Percentiles rank a stretch among this genome's conserved stretches.
These are phyloP conservation scores for Homalodisca vitripennis DNA, from an alignment of 1,140 invertebrate species.

Conservation along the genomic window DNA sequence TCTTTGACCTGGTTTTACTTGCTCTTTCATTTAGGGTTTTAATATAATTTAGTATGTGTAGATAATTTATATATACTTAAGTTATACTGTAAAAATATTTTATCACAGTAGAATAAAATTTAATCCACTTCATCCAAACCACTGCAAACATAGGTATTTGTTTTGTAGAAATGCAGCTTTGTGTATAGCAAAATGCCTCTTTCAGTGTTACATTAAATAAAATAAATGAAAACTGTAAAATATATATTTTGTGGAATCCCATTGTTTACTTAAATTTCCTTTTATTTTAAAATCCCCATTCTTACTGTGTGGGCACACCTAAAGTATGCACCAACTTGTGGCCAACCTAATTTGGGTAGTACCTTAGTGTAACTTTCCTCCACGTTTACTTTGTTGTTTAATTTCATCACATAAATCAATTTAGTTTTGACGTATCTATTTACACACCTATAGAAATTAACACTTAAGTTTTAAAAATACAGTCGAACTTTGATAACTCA, in stretches of 20 bases:
- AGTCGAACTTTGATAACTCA: too few relatives aligned
- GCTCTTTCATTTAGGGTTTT: neutral
- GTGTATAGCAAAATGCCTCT: constrained; percentile 12
- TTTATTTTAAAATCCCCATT: too few relatives aligned
- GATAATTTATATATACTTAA: constrained; percentile 7
- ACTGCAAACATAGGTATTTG: constrained; percentile 20
- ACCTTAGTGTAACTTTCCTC: too few relatives aligned
- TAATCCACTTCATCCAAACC: neutral
- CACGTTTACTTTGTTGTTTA: too few relatives aligned
- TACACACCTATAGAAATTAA: too few relatives aligned
- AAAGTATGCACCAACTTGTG: too few relatives aligned
- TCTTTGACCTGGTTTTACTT: neutral
- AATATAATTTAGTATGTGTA: constrained; percentile 7
- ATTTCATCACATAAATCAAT: too few relatives aligned
- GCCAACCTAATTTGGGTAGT: too few relatives aligned
- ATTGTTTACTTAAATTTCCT: neutral
- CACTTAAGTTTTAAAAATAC: too few relatives aligned
- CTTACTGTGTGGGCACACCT: too few relatives aligned
- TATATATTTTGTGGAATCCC: constrained; percentile 24
- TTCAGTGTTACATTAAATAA: constrained; percentile 19
- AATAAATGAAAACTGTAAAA: constrained; percentile 20
- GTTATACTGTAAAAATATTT: neutral
- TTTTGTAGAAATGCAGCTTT: constrained; percentile 16
- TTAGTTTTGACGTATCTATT: too few relatives aligned
- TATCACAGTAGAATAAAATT: neutral